phyloP scores from a whole-genome alignment of 2,113 vertebrate genomes.

The rabbit (Oryctolagus cuniculus) region DNA sequence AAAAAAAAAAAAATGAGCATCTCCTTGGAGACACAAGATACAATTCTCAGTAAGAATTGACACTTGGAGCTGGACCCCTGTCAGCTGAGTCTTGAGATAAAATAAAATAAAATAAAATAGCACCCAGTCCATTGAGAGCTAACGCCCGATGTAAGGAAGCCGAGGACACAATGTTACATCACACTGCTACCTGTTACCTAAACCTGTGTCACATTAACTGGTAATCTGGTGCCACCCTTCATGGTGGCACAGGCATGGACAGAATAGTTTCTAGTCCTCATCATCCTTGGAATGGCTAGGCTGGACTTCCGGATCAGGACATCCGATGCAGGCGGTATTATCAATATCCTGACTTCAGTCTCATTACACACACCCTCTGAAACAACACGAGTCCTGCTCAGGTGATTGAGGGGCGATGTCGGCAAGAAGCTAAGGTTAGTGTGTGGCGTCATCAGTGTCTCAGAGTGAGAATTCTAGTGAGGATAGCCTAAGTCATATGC shows the following conservation, averaged over 20 bases:
- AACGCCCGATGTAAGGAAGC: background rate
- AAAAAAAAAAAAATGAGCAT: too few species aligned
- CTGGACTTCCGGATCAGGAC: constrained; percentile 7
- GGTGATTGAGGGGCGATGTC: background rate
- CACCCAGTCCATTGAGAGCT: background rate
- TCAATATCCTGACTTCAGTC: background rate
- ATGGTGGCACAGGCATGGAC: background rate
- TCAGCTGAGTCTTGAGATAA: too few species aligned
- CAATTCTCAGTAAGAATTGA: too few species aligned
- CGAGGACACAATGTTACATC: background rate
- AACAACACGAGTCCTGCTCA: background rate
- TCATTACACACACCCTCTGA: background rate
- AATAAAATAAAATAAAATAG: background rate
- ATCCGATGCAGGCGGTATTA: background rate
- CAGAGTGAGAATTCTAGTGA: background rate
- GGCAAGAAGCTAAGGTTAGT: background rate
- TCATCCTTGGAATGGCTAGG: constrained; percentile 16
- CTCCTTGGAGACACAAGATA: too few species aligned
- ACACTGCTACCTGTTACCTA: background rate
- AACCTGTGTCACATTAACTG: background rate
- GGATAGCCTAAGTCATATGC: background rate
- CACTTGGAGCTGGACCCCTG: too few species aligned
- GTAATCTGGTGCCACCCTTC: background rate
- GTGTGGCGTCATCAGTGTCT: background rate
- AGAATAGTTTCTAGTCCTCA: constrained; percentile 4